Conservation (phyloP, 2,797 vertebrate species). For the Anguilla anguilla region DNA sequence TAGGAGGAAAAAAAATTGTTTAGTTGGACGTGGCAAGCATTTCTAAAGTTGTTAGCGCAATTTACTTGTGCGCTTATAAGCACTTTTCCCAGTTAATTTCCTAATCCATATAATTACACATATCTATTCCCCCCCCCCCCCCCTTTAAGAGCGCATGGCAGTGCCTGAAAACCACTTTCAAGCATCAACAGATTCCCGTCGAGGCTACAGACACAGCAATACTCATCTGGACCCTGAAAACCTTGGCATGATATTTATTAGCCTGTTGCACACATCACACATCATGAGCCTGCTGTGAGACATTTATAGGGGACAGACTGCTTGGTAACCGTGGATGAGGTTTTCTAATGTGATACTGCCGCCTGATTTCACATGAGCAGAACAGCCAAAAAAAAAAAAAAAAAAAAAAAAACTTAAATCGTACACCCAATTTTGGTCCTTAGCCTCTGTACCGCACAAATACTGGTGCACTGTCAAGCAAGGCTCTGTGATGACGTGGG, state of each 20-base stretch:
- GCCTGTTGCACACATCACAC: slow-evolving; percentile 18
- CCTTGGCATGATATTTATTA: slow-evolving; percentile 50
- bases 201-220: slow-evolving; percentile 49
- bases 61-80: background rate
- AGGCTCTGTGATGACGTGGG: slow-evolving; percentile 73
- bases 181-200: slow-evolving; percentile 18
- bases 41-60: background rate
- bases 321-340: slow-evolving; percentile 44
- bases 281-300: background rate
- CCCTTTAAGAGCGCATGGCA: background rate
- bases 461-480: slow-evolving; percentile 65
- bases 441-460: slow-evolving; percentile 56
- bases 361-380: slow-evolving; percentile 49
- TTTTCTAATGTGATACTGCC: slow-evolving; percentile 42
- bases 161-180: background rate
- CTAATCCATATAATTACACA: background rate
- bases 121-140: background rate
- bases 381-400: background rate
- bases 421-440: slow-evolving; percentile 48
- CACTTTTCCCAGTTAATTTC: background rate
- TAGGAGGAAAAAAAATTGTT: background rate
- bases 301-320: background rate
- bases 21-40: background rate
- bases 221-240: slow-evolving; percentile 45
- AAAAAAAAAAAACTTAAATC: background rate